phyloP scores from a whole-genome alignment of 1,140 invertebrate genomes.

The Drosophila tani region DNA sequence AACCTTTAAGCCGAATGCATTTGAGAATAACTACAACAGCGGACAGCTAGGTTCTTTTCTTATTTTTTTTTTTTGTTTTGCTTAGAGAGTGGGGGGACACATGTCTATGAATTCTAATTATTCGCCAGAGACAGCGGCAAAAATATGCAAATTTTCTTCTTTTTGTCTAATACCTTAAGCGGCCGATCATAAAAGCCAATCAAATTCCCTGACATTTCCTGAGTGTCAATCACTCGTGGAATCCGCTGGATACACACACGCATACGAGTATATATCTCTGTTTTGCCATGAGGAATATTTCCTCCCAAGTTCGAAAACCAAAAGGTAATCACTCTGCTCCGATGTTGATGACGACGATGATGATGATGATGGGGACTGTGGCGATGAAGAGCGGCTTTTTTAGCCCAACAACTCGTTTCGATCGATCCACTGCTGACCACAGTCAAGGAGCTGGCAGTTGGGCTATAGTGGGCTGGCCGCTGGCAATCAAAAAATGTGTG shows the following conservation, averaged over 20 bases:
- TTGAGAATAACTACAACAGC: constrained; percentile 23
- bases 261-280: background rate
- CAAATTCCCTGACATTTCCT: constrained; percentile 79
- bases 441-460: constrained; percentile 44
- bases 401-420: constrained; percentile 62
- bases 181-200: constrained; percentile 74
- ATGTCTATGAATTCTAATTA: constrained; percentile 82
- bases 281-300: constrained; percentile 31
- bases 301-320: constrained; percentile 34
- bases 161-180: constrained; percentile 73
- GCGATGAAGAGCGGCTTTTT: constrained; percentile 56
- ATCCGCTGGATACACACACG: constrained; percentile 34
- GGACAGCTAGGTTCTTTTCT: background rate
- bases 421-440: constrained; percentile 69
- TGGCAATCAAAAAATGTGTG: constrained; percentile 78
- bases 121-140: constrained; percentile 48
- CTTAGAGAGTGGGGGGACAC: constrained; percentile 41
- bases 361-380: constrained; percentile 19
- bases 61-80: constrained; percentile 14
- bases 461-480: constrained; percentile 29
- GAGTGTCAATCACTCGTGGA: constrained; percentile 76
- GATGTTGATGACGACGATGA: constrained; percentile 31
- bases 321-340: constrained; percentile 61
- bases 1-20: constrained; percentile 55
- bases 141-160: constrained; percentile 68